A percentile compares a stretch with the other conserved stretches of the same genome.
phyloP scores from a whole-genome alignment of 2,888 invertebrate genomes.

The Rapana venosa region DNA sequence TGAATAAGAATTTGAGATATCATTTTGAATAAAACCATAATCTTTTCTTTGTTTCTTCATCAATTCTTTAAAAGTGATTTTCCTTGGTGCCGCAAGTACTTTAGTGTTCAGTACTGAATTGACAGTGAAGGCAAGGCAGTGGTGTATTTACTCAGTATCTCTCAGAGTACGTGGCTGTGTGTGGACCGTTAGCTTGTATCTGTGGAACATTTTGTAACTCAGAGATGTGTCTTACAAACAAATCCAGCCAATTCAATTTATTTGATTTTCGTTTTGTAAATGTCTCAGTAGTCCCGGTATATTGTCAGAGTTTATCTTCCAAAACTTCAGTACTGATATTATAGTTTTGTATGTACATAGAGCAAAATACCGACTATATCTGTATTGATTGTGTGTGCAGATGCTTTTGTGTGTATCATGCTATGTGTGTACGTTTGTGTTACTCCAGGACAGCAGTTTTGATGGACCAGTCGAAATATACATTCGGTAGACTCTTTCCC shows the following conservation, averaged over 20 bases:
- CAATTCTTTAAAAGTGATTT: too few species aligned
- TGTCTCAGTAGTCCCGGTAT: not conserved
- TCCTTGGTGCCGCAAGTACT: too few species aligned
- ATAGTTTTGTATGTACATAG: not conserved
- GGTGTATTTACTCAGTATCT: too few species aligned
- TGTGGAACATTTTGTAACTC: too few species aligned
- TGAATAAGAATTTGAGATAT: too few species aligned
- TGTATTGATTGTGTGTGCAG: not conserved
- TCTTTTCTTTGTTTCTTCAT: too few species aligned
- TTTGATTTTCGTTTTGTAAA: not conserved
- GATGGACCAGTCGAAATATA: not conserved
- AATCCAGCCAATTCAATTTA: not conserved
- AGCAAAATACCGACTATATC: not conserved
- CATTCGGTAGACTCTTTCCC: not conserved
- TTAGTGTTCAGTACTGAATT: too few species aligned
- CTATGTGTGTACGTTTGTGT: not conserved
- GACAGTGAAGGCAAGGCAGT: too few species aligned
- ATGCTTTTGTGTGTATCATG: not conserved
- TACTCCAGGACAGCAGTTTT: not conserved
- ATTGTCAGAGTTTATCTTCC: not conserved
- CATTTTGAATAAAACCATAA: too few species aligned
- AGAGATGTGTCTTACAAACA: too few species aligned
- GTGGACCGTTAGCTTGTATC: too few species aligned
- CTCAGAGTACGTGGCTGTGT: too few species aligned
- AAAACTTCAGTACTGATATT: not conserved